phyloP scores from a whole-genome alignment of 2,797 vertebrate species.

The Hozukius guyotensis region DNA sequence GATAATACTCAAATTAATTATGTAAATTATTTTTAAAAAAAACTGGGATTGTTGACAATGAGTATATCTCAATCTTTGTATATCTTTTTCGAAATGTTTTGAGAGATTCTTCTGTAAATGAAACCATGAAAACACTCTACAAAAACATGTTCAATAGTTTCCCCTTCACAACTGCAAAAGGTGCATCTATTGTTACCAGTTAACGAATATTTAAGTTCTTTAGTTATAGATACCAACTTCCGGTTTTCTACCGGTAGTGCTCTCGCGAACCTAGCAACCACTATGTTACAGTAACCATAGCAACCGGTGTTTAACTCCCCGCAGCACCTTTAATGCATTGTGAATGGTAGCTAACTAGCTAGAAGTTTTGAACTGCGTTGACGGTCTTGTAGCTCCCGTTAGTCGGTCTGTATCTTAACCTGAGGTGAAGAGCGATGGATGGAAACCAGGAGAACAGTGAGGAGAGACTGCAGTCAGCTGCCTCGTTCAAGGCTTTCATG shows the following conservation, averaged over 20 bases:
- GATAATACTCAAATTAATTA: no score
- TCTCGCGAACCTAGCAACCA: background rate
- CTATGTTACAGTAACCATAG: slow-evolving; percentile 26
- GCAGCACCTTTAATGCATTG: accelerated
- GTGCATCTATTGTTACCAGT: no score
- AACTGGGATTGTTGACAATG: no score
- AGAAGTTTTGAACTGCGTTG: background rate
- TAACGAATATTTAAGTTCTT: no score
- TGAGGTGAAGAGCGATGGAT: slow-evolving; percentile 14
- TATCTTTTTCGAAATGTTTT: no score
- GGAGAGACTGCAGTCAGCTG: slow-evolving; percentile 1
- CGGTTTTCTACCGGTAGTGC: background rate
- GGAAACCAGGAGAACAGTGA: background rate
- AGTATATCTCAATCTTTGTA: no score
- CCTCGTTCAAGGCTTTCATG: slow-evolving; percentile 47
- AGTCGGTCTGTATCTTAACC: background rate
- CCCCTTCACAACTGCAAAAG: no score
- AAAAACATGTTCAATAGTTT: no score
- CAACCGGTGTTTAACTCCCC: background rate
- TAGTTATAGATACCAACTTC: background rate
- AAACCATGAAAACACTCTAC: no score
- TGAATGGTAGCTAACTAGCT: background rate
- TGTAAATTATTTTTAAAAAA: no score
- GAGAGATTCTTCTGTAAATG: no score
- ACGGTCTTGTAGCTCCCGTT: background rate